Conservation (phyloP, 37 sponge, comb jelly and placozoan genomes). For the Ephydatia muelleri region DNA sequence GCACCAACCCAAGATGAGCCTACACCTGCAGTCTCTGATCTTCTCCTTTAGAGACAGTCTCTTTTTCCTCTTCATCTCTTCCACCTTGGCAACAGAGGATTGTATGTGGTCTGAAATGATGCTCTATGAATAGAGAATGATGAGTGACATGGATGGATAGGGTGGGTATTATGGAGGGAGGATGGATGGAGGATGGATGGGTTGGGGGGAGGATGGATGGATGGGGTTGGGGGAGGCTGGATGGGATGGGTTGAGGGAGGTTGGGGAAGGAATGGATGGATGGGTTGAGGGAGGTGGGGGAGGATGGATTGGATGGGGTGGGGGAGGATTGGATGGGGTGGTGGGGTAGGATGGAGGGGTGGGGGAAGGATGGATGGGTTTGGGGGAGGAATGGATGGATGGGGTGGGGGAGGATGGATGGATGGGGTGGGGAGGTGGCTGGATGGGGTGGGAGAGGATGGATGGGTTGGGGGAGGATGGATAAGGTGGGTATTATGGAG, state of each 20-base stretch:
- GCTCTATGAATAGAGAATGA: too few relatives aligned
- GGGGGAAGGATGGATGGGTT: too few relatives aligned
- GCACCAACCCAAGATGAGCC: not conserved
- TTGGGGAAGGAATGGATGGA: not conserved
- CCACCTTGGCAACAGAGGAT: not conserved
- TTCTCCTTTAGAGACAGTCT: constrained; percentile 24
- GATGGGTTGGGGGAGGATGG: too few relatives aligned
- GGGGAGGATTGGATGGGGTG: not conserved
- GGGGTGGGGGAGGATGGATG: too few relatives aligned
- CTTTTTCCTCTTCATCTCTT: constrained; percentile 25
- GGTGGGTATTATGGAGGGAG: not conserved
- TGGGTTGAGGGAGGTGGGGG: not conserved
- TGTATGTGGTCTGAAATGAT: constrained; percentile 3
- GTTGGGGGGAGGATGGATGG: not conserved
- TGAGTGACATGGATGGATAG: not conserved
- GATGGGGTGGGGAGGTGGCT: too few relatives aligned
- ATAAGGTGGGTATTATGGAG: too few relatives aligned
- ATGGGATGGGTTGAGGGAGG: not conserved
- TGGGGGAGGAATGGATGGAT: too few relatives aligned
- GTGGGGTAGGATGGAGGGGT: too few relatives aligned
- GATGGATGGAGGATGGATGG: not conserved
- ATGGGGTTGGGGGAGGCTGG: too few relatives aligned
- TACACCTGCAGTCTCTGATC: not conserved
- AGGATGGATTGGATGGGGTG: not conserved
- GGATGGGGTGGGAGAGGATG: too few relatives aligned